Evolutionary conservation across 2,888 invertebrate species (phyloP), one percentile per base, ranked within the genome.

Genomic region (Rhimphoctona megacephalus): DNA sequence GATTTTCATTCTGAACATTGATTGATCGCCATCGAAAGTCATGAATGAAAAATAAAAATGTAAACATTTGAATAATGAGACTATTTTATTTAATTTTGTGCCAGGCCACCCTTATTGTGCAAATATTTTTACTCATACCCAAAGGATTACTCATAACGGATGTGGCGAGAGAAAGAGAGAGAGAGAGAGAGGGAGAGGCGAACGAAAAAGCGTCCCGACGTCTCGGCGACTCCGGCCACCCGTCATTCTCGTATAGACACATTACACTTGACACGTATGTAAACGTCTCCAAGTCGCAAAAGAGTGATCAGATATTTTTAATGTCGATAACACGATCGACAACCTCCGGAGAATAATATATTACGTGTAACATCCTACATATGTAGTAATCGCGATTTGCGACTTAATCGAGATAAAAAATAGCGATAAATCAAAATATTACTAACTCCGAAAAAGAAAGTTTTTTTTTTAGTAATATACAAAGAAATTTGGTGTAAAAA

Each of bases 121-220:
- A 30, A 39, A 78, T 79, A 66, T 77, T 74, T 73, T 70, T 8
- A 76, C 83, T 80, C 85, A 66, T 83, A n/a, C 82, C 61, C 64
- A 69, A 49, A 76, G 82, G 57, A 86, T 86, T 86, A 86, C 83
- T 86, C 85, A 86, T 72, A 70, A 80, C 85, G 85, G 85, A 86
- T 86, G 85, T 86, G 85, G 83, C 83, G 78, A 79, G 57, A 14
- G 17, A 61, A 61, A 61, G 30, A 17, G 30, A 30, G 1, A 30
- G 57, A 22, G 43, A 2, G 33, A 33, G 22, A 22, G 9, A n/a
- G 30, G 6, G 30, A 30, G 1, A 30, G 57, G n/a, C n/a, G 43
- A 17, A 17, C 61, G 61, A 61, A 61, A 69, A 76, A 80, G 57
- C 76, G 76, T 64, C 79, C 43, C 85, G 79, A 83, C 79, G 83